Evolutionary conservation across 2,797 vertebrate species (phyloP).

Genomic region (Harpagifer antarcticus): DNA sequence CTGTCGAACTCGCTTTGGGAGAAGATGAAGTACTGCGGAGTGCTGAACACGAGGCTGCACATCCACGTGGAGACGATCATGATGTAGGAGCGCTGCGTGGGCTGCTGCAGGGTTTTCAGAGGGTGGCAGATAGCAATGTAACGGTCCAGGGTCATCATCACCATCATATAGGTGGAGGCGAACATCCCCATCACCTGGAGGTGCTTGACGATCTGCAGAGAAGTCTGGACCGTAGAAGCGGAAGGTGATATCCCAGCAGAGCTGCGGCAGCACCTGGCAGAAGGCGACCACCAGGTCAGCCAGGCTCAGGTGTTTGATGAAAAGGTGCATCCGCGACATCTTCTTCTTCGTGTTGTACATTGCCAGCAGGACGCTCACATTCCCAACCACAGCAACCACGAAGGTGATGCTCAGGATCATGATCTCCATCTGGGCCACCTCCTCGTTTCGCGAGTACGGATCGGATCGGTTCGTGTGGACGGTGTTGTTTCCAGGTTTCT

Average conservation of each 20-base stretch:
- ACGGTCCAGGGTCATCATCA: constrained; percentile 97
- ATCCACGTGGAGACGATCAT: constrained; percentile 95
- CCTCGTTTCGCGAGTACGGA: constrained; percentile 87
- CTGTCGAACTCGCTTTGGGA: constrained; percentile 92
- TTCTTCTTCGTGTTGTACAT: constrained; percentile 94
- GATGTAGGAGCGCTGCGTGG: constrained; percentile 90
- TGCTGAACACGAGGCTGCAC: constrained; percentile 92
- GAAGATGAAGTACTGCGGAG: constrained; percentile 96
- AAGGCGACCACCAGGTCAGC: constrained; percentile 96
- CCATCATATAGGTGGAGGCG: constrained; percentile 97
- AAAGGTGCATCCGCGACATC: constrained; percentile 95
- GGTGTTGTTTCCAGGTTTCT: constrained; percentile 58
- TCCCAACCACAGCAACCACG: constrained; percentile 92
- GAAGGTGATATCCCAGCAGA: constrained; percentile 96
- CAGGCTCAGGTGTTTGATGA: constrained; percentile 96
- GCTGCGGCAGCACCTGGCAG: constrained; percentile 97
- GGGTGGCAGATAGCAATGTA: constrained; percentile 99
- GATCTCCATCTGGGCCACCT: constrained; percentile 95
- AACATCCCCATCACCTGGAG: constrained; percentile 98
- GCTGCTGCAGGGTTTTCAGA: constrained; percentile 94
- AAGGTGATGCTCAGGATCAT: constrained; percentile 92
- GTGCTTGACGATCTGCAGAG: constrained; percentile 96
- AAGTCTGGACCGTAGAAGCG: constrained; percentile 94
- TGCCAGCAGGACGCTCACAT: constrained; percentile 91
- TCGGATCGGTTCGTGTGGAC: constrained; percentile 75